phyloP scores from a whole-genome alignment of 2,113 vertebrate genomes.

The Misgurnus mizolepis region DNA sequence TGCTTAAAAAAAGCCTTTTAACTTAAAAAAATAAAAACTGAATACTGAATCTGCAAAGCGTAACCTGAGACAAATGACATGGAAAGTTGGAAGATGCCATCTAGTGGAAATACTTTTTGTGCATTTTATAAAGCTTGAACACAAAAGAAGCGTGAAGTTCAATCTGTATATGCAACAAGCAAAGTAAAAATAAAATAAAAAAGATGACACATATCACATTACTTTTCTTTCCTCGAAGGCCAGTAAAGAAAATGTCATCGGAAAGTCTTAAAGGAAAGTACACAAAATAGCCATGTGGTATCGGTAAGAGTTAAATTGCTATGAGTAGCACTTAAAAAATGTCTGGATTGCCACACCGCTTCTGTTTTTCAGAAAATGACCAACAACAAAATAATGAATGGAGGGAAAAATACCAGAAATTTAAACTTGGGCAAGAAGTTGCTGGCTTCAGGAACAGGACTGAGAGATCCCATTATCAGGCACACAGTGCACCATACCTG shows the following conservation, averaged over 20 bases:
- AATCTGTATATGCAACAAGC: not conserved
- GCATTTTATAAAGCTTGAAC: not conserved
- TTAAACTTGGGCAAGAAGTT: not conserved
- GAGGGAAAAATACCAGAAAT: not conserved
- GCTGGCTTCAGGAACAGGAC: not conserved
- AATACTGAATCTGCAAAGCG: not conserved
- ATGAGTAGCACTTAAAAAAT: not conserved
- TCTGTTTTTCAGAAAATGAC: not conserved
- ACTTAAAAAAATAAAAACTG: not conserved
- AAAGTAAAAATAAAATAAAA: not conserved
- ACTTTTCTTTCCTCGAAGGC: not conserved
- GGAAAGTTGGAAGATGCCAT: constrained; percentile 26
- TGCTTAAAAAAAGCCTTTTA: not conserved
- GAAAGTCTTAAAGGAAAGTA: not conserved
- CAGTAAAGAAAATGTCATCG: not conserved
- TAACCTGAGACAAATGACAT: not conserved
- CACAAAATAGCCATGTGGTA: not conserved
- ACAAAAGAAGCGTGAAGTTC: not conserved
- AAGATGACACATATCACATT: not conserved
- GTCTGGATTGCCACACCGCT: not conserved
- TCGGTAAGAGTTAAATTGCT: not conserved
- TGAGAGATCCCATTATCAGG: constrained; percentile 35
- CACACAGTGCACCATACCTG: constrained; percentile 55
- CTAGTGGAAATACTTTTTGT: constrained; percentile 36
- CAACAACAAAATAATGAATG: not conserved